Percentiles rank a stretch among this genome's conserved stretches.
Evolutionary conservation across 2,888 invertebrate species (phyloP).

Genomic region (Fragum fragum): DNA sequence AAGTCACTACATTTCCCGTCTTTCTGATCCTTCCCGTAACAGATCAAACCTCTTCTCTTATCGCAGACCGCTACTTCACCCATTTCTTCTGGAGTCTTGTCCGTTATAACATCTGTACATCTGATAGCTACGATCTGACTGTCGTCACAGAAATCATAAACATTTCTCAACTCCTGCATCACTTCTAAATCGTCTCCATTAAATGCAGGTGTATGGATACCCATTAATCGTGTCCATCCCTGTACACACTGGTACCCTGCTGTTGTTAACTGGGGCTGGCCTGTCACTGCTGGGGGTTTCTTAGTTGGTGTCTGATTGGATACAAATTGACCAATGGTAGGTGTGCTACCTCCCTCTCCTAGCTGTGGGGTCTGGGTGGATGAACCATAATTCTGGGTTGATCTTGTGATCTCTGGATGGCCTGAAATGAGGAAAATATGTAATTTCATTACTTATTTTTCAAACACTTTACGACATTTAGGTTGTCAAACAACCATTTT

Average conservation of each 20-base stretch:
- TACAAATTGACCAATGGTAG: constrained; percentile 29
- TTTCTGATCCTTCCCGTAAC: constrained; percentile 87
- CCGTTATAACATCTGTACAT: constrained; percentile 65
- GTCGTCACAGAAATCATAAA: constrained; percentile 73
- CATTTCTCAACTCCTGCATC: constrained; percentile 65
- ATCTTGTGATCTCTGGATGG: constrained; percentile 1
- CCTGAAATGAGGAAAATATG: background rate
- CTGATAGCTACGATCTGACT: constrained; percentile 67
- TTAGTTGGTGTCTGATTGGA: constrained; percentile 50
- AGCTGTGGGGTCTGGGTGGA: constrained; percentile 45
- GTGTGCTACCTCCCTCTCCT: constrained; percentile 28
- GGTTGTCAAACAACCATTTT: too few relatives aligned
- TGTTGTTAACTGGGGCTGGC: constrained; percentile 44
- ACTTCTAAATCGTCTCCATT: constrained; percentile 75
- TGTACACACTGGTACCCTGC: constrained; percentile 64
- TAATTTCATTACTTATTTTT: too few relatives aligned
- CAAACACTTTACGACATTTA: too few relatives aligned
- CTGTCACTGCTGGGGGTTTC: constrained; percentile 37
- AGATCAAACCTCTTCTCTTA: constrained; percentile 91
- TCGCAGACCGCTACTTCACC: constrained; percentile 78
- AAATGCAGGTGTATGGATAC: constrained; percentile 65
- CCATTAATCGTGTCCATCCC: constrained; percentile 77
- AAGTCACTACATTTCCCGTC: constrained; percentile 82
- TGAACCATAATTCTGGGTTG: background rate
- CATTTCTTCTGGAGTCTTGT: constrained; percentile 54